These are phyloP conservation scores for Otolemur crassicaudatus DNA, from an alignment of 2,797 vertebrate species.

Conservation along the genomic window DNA sequence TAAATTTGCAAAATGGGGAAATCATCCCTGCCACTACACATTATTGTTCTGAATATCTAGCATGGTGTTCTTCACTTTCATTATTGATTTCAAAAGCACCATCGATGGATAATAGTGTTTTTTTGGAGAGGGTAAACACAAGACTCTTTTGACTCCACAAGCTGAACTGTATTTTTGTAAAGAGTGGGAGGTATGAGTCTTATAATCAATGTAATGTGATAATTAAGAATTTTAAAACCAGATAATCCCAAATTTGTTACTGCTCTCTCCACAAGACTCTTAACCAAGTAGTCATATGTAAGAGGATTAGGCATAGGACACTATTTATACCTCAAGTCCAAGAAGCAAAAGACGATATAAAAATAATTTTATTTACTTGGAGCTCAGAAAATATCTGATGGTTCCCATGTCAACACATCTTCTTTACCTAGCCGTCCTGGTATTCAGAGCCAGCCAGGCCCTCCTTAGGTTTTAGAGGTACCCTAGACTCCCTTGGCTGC, in stretches of 20 bases:
- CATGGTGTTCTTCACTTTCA: neutral
- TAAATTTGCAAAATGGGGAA: neutral
- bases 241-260: neutral
- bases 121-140: neutral
- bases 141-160: conserved; percentile 13
- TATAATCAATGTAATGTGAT: neutral
- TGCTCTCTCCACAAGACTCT: neutral
- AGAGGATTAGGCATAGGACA: neutral
- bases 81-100: neutral
- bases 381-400: conserved; percentile 27
- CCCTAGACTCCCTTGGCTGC: neutral
- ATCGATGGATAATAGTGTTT: neutral
- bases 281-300: neutral
- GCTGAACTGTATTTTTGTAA: neutral
- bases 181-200: neutral
- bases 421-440: neutral
- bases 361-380: conserved; percentile 54
- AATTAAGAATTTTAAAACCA: conserved; percentile 16
- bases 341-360: neutral
- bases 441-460: neutral
- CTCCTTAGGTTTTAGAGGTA: neutral
- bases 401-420: neutral
- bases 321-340: neutral
- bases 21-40: neutral
- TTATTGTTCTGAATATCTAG: neutral